phyloP scores from a whole-genome alignment of 23 tunicate species.

The Ascidia mentula region DNA sequence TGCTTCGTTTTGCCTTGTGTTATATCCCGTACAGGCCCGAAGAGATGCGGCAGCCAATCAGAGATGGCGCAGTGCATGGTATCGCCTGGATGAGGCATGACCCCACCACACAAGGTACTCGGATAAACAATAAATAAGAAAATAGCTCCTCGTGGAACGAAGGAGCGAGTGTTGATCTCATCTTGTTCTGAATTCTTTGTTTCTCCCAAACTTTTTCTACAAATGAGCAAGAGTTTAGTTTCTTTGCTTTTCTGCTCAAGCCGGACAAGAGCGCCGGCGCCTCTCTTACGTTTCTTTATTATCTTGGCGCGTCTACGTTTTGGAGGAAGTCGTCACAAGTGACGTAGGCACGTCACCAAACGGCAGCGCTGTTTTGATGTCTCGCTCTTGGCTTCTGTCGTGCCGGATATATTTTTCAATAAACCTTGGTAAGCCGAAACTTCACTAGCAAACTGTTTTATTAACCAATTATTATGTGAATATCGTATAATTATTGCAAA shows the following conservation, averaged over 20 bases:
- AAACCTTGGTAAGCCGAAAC: neutral
- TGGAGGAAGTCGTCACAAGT: slow-evolving; percentile 14
- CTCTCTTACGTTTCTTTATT: neutral
- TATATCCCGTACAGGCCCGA: slow-evolving; percentile 51
- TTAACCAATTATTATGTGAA: too few species aligned
- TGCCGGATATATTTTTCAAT: neutral
- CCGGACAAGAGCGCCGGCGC: neutral
- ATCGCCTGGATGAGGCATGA: slow-evolving; percentile 42
- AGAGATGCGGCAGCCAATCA: slow-evolving; percentile 61
- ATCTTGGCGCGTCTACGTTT: neutral
- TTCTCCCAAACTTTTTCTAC: slow-evolving; percentile 13
- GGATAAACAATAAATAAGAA: slow-evolving; percentile 68
- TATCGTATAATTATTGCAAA: too few species aligned
- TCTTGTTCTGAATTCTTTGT: slow-evolving; percentile 28
- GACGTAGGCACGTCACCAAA: slow-evolving; percentile 3
- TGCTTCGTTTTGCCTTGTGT: slow-evolving; percentile 47
- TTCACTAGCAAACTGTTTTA: too few species aligned
- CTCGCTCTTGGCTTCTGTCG: slow-evolving; percentile 10
- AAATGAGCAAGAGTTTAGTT: neutral
- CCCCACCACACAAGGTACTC: slow-evolving; percentile 45
- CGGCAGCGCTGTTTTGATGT: slow-evolving; percentile 5
- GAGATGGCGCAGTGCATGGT: slow-evolving; percentile 60
- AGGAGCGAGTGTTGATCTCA: slow-evolving; percentile 35
- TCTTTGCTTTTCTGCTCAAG: neutral
- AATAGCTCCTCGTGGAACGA: slow-evolving; percentile 35